Base-by-base conservation (phyloP, 2,797 vertebrate species). In the Betta splendens region DNA sequence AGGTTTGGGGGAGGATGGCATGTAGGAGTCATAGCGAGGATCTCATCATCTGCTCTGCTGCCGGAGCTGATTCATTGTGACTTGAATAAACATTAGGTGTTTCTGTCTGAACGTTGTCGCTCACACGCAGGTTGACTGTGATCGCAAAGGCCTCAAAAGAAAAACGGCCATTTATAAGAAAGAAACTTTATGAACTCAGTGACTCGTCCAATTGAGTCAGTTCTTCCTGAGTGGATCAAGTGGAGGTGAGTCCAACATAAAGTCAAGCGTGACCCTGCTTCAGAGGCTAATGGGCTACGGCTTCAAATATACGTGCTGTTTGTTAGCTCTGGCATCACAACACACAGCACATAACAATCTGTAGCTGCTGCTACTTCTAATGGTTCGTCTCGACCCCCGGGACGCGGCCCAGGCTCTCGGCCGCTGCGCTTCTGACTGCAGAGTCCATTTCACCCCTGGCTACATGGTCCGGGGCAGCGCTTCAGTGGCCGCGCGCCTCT, bases 401-500 rank as follows among this genome's bases (percentile, higher is more conserved):
- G 85, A 86, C 64, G 39, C 31, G 25, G 39, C 63, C 68, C 64
- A 69, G 70, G 73, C 63, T 63, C 69, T 81, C 72, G 1, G 18
- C 59, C 54, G 22, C 67, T 46, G 57, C 49, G 57, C 48, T 74
- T 53, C 56, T 69, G 72, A 76, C 74, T 72, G 62, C 51, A 39
- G 76, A 84, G 81, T 89, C 71, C 72, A 84, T 85, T 86, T 79
- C 72, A 71, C 76, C 64, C 57, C 51, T 4, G 29, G 73, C 77
- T 70, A 69, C 75, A 69, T 8, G 65, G 77, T 80, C 67, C 79
- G 25, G 61, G 75, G 81, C 53, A 9, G 77, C 69, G 87, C 84
- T 77, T 83, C 86, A 77, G 64, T 76, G 84, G 77, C 76, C 83
- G 72, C 77, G 55, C 55, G 26, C 71, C 77, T 87, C 85, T 87